Evolutionary conservation across 2,113 vertebrate species (phyloP).

Genomic region (Donacobius atricapilla): DNA sequence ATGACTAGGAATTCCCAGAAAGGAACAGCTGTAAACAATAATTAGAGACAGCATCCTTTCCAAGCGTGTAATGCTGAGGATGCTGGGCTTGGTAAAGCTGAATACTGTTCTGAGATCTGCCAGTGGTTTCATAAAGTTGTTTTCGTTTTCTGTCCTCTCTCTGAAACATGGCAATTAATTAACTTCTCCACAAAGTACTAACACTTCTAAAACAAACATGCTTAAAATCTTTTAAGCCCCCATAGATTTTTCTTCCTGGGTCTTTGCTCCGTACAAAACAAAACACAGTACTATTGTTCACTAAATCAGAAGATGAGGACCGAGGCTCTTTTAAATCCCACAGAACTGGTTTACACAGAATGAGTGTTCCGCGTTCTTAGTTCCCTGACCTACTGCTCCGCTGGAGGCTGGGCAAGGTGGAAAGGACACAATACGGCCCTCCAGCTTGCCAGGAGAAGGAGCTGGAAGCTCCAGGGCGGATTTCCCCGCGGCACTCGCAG

Average conservation of each 20-base stretch:
- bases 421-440: neutral
- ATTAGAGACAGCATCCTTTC: neutral
- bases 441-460: neutral
- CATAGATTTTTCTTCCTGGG: fast-evolving
- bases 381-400: neutral
- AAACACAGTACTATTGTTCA: too few relatives aligned
- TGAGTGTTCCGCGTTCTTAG: neutral
- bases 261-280: neutral
- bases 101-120: neutral
- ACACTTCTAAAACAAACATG: neutral
- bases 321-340: neutral
- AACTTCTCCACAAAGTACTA: neutral
- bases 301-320: neutral
- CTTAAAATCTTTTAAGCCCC: neutral
- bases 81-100: neutral
- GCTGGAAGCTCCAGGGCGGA: neutral
- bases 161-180: neutral
- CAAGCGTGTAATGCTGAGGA: neutral
- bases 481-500: neutral
- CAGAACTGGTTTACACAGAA: neutral
- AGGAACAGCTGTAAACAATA: neutral
- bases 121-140: neutral
- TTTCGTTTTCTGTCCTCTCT: neutral
- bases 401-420: neutral
- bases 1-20: neutral